These are phyloP conservation scores for Cremastobaeus sp. DNA, from an alignment of 2,888 invertebrate genomes.

Conservation along the genomic window DNA sequence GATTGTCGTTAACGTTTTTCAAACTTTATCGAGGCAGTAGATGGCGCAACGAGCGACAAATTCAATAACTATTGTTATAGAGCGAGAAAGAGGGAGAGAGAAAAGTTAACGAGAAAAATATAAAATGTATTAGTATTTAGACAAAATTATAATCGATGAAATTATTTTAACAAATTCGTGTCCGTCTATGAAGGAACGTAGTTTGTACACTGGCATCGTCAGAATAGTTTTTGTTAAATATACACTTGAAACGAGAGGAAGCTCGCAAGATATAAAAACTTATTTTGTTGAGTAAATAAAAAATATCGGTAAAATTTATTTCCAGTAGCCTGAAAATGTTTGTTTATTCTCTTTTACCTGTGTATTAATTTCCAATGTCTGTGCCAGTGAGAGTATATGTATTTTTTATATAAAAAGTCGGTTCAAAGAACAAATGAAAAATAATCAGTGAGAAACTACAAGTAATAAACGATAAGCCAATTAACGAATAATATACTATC, in stretches of 20 bases:
- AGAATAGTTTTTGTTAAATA: constrained; percentile 23
- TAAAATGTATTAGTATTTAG: constrained; percentile 53
- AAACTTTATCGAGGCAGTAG: constrained; percentile 72
- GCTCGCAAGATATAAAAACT: constrained; percentile 9
- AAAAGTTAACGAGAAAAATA: constrained; percentile 44
- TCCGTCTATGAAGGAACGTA: constrained; percentile 23
- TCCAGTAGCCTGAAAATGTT: too few relatives aligned
- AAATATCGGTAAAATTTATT: too few relatives aligned
- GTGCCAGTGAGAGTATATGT: constrained; percentile 14
- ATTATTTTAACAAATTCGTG: constrained; percentile 34
- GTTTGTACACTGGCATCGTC: constrained; percentile 41
- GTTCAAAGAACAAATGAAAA: too few relatives aligned
- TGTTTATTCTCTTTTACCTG: too few relatives aligned
- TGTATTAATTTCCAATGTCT: too few relatives aligned
- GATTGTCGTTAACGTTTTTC: constrained; percentile 75
- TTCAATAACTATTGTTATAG: constrained; percentile 47
- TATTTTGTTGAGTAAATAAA: too few relatives aligned
- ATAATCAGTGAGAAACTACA: not conserved
- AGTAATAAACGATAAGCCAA: not conserved
- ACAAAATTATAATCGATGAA: constrained; percentile 29
- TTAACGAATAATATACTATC: too few relatives aligned
- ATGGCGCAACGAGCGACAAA: constrained; percentile 45
- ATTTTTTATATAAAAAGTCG: not conserved
- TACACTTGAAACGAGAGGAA: too few relatives aligned
- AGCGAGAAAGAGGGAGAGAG: constrained; percentile 33